Conservation (phyloP, 2,888 invertebrate species). For the Chrysolina americana region DNA sequence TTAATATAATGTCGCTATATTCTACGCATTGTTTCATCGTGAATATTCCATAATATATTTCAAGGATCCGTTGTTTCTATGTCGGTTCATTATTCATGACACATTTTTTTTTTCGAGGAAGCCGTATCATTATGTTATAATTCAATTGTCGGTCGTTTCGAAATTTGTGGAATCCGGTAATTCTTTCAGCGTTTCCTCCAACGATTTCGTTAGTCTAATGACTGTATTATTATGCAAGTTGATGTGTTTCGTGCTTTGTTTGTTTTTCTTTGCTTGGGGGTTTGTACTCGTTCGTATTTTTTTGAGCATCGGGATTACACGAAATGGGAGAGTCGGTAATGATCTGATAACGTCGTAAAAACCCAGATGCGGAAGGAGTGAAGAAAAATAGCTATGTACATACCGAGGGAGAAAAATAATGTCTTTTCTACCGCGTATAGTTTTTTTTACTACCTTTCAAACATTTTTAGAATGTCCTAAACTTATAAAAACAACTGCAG, state of each 20-base stretch:
- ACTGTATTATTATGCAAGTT: neutral
- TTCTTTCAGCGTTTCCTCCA: slow-evolving; percentile 1
- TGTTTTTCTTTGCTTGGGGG: neutral
- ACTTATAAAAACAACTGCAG: no score
- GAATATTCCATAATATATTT: slow-evolving; percentile 21
- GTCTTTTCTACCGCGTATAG: no score
- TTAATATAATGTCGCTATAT: neutral
- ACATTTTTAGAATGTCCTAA: no score
- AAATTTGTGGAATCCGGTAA: slow-evolving; percentile 17
- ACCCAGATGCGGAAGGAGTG: no score
- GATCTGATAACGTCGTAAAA: no score
- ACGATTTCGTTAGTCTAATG: neutral
- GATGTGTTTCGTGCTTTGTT: neutral
- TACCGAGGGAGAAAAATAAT: no score
- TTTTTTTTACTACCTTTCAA: no score
- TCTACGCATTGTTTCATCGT: slow-evolving; percentile 5
- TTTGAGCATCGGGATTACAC: no score
- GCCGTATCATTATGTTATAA: slow-evolving; percentile 10
- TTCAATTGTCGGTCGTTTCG: slow-evolving; percentile 7
- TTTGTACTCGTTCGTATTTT: neutral
- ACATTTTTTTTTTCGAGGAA: slow-evolving; percentile 10
- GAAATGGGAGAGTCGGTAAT: no score
- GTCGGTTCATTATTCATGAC: slow-evolving; percentile 11
- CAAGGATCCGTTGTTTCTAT: slow-evolving; percentile 16
- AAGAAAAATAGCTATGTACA: no score